Percentiles rank a stretch among this genome's conserved stretches.
Evolutionary conservation across 2,113 vertebrate genomes (phyloP).

Genomic region (Hippopotamus amphibius): DNA sequence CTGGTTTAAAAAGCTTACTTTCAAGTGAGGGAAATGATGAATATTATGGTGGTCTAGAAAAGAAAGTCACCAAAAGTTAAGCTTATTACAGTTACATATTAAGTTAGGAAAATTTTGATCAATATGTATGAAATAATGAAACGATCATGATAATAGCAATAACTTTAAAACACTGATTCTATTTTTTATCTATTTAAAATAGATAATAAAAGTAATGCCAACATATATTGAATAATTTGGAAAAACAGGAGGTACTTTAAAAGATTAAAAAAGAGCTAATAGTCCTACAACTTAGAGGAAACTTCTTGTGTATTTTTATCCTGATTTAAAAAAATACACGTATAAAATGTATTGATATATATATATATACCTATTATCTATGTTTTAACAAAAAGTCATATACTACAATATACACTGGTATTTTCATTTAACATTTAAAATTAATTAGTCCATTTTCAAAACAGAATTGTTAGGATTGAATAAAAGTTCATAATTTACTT

Average conservation of each 20-base stretch:
- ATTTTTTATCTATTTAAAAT: not conserved
- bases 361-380: not conserved
- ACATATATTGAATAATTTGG: not conserved
- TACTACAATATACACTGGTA: not conserved
- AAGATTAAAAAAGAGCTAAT: not conserved
- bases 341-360: not conserved
- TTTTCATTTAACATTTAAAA: not conserved
- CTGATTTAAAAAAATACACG: not conserved
- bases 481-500: not conserved
- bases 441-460: not conserved
- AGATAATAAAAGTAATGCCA: not conserved
- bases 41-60: not conserved
- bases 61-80: not conserved
- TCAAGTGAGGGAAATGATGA: not conserved
- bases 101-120: not conserved
- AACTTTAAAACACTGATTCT: not conserved
- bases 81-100: not conserved
- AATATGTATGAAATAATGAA: not conserved
- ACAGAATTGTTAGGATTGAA: not conserved
- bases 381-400: not conserved
- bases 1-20: not conserved
- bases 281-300: not conserved
- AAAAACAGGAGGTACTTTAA: not conserved
- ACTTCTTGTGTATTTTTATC: not conserved
- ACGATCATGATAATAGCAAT: not conserved